These are phyloP conservation scores for Leptosomus discolor DNA, from an alignment of 2,113 vertebrate genomes.

Conservation along the genomic window DNA sequence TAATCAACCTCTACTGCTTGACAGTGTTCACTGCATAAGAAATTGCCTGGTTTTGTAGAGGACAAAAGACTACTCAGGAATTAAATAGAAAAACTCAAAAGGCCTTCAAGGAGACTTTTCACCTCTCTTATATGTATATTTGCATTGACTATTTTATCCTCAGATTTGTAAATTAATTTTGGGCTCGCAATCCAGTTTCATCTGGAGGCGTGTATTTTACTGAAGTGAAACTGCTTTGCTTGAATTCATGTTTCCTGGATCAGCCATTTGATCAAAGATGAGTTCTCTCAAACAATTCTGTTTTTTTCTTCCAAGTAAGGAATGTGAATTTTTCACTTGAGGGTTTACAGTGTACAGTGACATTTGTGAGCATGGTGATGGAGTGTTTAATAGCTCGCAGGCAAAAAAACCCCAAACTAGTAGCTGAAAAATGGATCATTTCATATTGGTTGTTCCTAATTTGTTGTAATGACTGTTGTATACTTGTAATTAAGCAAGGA, in stretches of 20 bases:
- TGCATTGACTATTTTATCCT: conserved; percentile 39
- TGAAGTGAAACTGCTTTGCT: conserved; percentile 33
- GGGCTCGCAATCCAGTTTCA: neutral
- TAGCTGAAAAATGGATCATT: neutral
- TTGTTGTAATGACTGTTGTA: neutral
- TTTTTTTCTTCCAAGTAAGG: neutral
- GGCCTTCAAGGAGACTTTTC: conserved; percentile 21
- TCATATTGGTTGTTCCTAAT: neutral
- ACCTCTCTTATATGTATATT: neutral
- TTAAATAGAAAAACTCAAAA: neutral
- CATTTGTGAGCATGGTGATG: neutral
- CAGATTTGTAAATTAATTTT: conserved; percentile 61
- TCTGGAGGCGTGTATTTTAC: neutral
- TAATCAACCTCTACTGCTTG: conserved; percentile 20
- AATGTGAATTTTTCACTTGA: neutral
- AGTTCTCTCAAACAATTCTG: conserved; percentile 8
- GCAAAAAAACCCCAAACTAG: neutral
- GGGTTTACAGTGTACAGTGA: neutral
- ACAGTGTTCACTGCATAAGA: conserved; percentile 22
- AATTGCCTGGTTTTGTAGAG: conserved; percentile 50
- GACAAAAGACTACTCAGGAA: conserved; percentile 61
- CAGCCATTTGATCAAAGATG: conserved; percentile 27
- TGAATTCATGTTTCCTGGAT: conserved; percentile 35
- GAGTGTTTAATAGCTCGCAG: neutral
- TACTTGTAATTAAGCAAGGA: neutral